These are phyloP conservation scores for Polia nebulosa DNA, from an alignment of 2,888 invertebrate genomes.

Conservation along the genomic window DNA sequence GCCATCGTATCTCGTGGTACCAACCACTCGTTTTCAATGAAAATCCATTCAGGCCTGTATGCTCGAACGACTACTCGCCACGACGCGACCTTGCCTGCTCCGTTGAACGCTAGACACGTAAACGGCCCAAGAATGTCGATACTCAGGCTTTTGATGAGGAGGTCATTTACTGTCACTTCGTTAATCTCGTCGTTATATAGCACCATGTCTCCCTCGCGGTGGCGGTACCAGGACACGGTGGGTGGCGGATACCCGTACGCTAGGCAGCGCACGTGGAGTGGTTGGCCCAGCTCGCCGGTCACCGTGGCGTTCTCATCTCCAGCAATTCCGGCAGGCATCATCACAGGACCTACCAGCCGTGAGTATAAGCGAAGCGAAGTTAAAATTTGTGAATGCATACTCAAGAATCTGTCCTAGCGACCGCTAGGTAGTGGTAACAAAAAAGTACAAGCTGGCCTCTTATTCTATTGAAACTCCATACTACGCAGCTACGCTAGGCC, in stretches of 20 bases:
- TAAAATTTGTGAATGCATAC: constrained; percentile 67
- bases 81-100: not conserved
- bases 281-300: constrained; percentile 93
- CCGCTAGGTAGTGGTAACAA: not conserved
- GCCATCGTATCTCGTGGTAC: not conserved
- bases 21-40: not conserved
- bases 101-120: constrained; percentile 2
- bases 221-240: constrained; percentile 96
- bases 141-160: constrained; percentile 1
- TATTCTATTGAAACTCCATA: not conserved
- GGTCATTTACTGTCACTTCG: constrained; percentile 94
- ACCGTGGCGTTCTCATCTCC: constrained; percentile 92
- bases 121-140: not conserved
- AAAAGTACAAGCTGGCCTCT: constrained; percentile 55
- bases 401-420: too few species aligned
- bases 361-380: constrained; percentile 66
- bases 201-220: constrained; percentile 93
- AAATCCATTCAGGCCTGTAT: not conserved
- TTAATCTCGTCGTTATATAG: constrained; percentile 93
- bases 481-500: not conserved
- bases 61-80: not conserved
- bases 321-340: constrained; percentile 92
- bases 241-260: constrained; percentile 96
- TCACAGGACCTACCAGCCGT: constrained; percentile 90
- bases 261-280: constrained; percentile 94